Percentiles rank a stretch among this genome's conserved stretches.
Conservation (phyloP, 2,113 vertebrate genomes). For the Nothocercus nigrocapillus region DNA sequence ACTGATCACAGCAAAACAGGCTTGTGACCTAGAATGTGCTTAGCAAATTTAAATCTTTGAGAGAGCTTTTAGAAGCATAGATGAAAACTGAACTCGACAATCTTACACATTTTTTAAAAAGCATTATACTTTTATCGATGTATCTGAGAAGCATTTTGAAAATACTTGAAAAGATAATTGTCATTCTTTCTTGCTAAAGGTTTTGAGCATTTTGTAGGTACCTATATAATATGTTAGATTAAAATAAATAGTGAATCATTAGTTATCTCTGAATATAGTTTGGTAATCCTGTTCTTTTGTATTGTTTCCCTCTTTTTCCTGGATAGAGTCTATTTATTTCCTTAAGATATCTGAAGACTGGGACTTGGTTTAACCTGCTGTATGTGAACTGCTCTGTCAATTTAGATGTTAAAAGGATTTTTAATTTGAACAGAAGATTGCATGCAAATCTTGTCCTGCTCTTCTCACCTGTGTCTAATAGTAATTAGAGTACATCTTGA, state of each 20-base stretch:
- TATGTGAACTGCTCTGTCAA: background rate
- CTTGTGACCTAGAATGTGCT: background rate
- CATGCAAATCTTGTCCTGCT: background rate
- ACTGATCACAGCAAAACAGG: background rate
- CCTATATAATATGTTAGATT: background rate
- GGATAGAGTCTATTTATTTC: background rate
- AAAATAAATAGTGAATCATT: background rate
- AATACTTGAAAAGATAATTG: background rate
- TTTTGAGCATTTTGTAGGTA: background rate
- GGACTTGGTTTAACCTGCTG: rapidly evolving
- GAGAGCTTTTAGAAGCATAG: background rate
- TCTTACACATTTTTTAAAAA: background rate
- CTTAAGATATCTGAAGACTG: background rate
- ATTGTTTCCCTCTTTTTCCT: background rate
- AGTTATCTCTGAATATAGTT: background rate
- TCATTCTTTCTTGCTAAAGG: background rate
- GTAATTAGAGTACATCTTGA: background rate
- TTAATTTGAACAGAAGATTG: background rate
- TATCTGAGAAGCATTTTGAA: background rate
- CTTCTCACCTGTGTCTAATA: background rate
- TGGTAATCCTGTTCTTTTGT: background rate
- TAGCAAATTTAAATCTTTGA: background rate
- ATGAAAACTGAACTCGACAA: background rate
- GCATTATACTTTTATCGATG: too few relatives aligned
- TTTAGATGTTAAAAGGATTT: background rate